Evolutionary conservation across 1,140 invertebrate genomes (phyloP), one percentile per base, ranked within the genome.

Genomic region (Musca vetustissima): DNA sequence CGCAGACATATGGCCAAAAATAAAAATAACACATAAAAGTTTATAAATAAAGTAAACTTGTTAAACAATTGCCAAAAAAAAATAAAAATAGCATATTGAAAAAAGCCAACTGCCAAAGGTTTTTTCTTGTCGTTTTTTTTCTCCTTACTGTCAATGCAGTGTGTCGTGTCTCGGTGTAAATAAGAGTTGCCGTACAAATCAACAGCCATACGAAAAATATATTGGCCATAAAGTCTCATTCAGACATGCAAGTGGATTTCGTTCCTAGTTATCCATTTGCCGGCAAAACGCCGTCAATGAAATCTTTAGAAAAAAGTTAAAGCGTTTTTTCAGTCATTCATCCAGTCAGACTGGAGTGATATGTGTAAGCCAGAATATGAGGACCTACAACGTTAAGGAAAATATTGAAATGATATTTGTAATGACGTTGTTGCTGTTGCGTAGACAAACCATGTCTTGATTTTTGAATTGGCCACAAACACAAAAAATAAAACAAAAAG

Each of bases 31-130:
- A 50, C 24, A 57, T 19, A 61, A n/a, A 61, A 32, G 28, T 61
- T 61, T 61, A 61, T 61, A 61, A 61, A 36, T 61, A 57, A 59
- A 36, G 57, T 61, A 61, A 61, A 61, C 57, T 61, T 61, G 28
- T 61, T 43, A 61, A 61, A 61, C 36, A 61, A 17, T 61, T 61
- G 57, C 57, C 28, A 61, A 61, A 61, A 65, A 65, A 22, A 48
- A n/a, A 65, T 2, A 17, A 28, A 61, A 48, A 64, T 3, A 36
- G 28, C 28, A 28, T n/a, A n/a, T n/a, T n/a, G n/a, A n/a, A 64
- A 43, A 64, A 64, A 43, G 43, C 1, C 13, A 28, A 28, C 28
- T 28, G 1, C 28, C n/a, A n/a, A n/a, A 61, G n/a, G 8, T 61
- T 9, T 43, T 19, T 61, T 11, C 36, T 13, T 43, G 7, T 43